Evolutionary conservation across 2,113 vertebrate genomes (phyloP).

Genomic region (Geococcyx californianus): DNA sequence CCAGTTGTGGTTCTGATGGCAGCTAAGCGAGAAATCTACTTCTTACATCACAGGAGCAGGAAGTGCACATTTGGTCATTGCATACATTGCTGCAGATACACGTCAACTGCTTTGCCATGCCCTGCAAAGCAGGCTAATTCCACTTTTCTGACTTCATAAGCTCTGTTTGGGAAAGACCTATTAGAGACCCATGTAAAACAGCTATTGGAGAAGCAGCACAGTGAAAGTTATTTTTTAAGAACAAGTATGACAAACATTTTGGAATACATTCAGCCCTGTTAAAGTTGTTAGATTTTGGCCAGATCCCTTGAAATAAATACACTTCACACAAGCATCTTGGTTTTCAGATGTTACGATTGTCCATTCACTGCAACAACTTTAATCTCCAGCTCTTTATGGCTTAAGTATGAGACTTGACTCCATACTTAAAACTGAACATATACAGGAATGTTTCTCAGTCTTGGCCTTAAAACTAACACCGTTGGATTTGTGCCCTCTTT

Average conservation of each 20-base stretch:
- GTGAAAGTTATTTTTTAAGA: background rate
- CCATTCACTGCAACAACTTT: background rate
- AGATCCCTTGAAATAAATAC: background rate
- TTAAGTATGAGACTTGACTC: background rate
- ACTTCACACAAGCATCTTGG: background rate
- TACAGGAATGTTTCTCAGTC: background rate
- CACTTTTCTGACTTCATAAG: background rate
- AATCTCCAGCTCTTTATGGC: background rate
- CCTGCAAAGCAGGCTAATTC: background rate
- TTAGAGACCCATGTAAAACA: accelerated
- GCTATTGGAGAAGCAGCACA: background rate
- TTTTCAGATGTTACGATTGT: background rate
- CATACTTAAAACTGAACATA: background rate
- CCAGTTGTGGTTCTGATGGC: background rate
- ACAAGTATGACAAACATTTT: background rate
- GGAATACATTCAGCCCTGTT: background rate
- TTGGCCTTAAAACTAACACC: background rate
- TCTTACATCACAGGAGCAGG: background rate
- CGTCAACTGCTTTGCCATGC: background rate
- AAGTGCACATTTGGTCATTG: conserved; percentile 9
- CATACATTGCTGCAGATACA: background rate
- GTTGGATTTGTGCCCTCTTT: background rate
- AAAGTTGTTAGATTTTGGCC: background rate
- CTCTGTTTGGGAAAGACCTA: background rate
- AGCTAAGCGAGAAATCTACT: background rate